phyloP scores from a whole-genome alignment of 2,888 invertebrate genomes.

The Drosophila kambysellisi region DNA sequence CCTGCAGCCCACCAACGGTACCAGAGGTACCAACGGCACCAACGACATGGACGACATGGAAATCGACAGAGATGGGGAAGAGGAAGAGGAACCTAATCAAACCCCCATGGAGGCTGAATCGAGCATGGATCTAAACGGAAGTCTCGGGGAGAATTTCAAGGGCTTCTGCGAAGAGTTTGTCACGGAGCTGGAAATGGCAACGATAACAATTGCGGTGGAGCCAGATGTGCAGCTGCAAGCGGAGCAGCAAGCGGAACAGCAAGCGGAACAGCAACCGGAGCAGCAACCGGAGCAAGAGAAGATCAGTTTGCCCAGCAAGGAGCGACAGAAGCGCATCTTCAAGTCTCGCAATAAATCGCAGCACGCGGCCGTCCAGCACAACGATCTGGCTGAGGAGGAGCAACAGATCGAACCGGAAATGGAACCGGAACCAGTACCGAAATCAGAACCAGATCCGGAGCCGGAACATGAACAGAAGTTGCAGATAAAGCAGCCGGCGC shows the following conservation, averaged over 20 bases:
- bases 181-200: neutral
- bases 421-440: neutral
- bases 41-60: too few species aligned
- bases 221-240: too few species aligned
- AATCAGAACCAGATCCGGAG: neutral
- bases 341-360: constrained; percentile 83
- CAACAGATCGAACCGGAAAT: neutral
- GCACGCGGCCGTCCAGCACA: neutral
- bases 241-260: too few species aligned
- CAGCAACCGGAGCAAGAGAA: neutral
- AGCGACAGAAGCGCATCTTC: constrained; percentile 84
- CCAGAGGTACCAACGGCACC: too few species aligned
- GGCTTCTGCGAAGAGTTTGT: too few species aligned
- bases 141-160: too few species aligned
- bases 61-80: too few species aligned
- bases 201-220: neutral
- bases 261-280: too few species aligned
- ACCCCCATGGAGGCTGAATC: too few species aligned
- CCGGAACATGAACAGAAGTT: neutral
- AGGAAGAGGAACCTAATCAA: too few species aligned
- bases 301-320: constrained; percentile 69
- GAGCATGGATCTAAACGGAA: too few species aligned
- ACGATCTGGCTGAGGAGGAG: constrained; percentile 3
- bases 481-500: neutral
- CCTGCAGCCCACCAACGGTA: too few species aligned